Percentiles rank a stretch among this genome's conserved stretches.
Conservation (phyloP, 2,888 invertebrate species). For the Helobdella robusta region DNA sequence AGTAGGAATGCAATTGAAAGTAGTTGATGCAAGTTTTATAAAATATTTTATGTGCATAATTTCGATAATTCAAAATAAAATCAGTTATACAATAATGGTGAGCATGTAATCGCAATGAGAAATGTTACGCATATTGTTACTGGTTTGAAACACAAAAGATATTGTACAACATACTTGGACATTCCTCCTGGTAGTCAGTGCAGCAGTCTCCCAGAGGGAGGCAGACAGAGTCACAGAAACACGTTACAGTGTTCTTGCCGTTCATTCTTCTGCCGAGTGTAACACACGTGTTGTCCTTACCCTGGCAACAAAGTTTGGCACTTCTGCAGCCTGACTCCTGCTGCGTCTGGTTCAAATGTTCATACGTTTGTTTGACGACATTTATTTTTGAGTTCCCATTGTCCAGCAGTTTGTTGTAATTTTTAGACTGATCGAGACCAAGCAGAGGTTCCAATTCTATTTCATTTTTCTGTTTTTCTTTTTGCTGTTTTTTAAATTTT, state of each 20-base stretch:
- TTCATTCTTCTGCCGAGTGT: not conserved
- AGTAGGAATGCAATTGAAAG: too few species aligned
- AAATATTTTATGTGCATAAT: too few species aligned
- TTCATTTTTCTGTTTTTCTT: too few species aligned
- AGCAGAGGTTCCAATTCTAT: too few species aligned
- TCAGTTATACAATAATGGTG: too few species aligned
- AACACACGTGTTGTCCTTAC: constrained; percentile 31
- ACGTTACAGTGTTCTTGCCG: constrained; percentile 17
- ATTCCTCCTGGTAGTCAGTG: constrained; percentile 22
- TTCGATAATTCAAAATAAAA: too few species aligned
- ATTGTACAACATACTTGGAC: constrained; percentile 25
- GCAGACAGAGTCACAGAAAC: constrained; percentile 32
- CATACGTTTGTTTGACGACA: not conserved
- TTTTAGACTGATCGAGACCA: too few species aligned
- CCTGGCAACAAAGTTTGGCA: constrained; percentile 30
- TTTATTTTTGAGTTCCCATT: not conserved
- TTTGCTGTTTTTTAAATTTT: too few species aligned
- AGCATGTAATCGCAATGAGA: too few species aligned
- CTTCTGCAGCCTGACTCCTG: constrained; percentile 19
- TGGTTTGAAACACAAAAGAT: too few species aligned
- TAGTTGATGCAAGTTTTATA: too few species aligned
- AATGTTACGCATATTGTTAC: too few species aligned
- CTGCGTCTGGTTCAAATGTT: not conserved
- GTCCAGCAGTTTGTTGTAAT: not conserved
- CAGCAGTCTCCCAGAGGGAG: constrained; percentile 30